Base-by-base conservation (phyloP, 2,797 vertebrate species). In the Manis crassicaudata region DNA sequence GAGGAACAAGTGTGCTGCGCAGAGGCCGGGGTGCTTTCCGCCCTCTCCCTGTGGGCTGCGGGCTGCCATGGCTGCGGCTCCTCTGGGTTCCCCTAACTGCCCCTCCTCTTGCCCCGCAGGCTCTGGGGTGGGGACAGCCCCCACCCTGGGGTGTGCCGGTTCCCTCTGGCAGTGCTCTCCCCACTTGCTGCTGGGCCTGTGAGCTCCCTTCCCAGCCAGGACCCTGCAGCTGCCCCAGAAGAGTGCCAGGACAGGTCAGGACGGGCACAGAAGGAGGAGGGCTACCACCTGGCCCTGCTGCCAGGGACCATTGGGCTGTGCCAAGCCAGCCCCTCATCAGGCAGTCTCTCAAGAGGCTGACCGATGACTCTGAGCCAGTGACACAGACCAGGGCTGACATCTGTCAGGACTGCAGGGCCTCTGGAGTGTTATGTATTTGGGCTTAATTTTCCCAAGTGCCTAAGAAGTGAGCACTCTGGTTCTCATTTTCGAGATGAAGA, bases 1-100 rank as follows among this genome's bases (percentile, higher is more conserved):
- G 32, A 46, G 46, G 27, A 76, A 13, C 0, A 50, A n/a, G 25
- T 8, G 20, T 1, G 0, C 65, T 14, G 4, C 7, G 0, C 3
- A 4, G 56, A 40, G 63, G 23, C 6, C 25, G 11, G 80, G 21
- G 32, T 5, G 52, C 21, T 58, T 52, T 52, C 37, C 29, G 9
- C 35, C 32, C 21, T 25, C 23, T 63, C 29, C n/a, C 62, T 62
- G 52, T 52, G 23, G 65, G 9, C 52, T 0, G 32, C 21, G 29
- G 37, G 13, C 37, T 5, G 23, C 29, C 1, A 0, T 43, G n/a
- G 29, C 75, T 0, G 72, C 32, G 37, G 50, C 54, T 84, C 23
- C 25, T 20, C 62, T 2, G 25, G 21, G 23, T 14, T 52, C 67
- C n/a, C 29, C 23, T 8, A 5, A 23, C 75, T 65, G 25, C 54